A percentile compares a stretch with the other conserved stretches of the same genome.
These are phyloP conservation scores for Diprion similis DNA, from an alignment of 1,140 invertebrate genomes.

Conservation along the genomic window DNA sequence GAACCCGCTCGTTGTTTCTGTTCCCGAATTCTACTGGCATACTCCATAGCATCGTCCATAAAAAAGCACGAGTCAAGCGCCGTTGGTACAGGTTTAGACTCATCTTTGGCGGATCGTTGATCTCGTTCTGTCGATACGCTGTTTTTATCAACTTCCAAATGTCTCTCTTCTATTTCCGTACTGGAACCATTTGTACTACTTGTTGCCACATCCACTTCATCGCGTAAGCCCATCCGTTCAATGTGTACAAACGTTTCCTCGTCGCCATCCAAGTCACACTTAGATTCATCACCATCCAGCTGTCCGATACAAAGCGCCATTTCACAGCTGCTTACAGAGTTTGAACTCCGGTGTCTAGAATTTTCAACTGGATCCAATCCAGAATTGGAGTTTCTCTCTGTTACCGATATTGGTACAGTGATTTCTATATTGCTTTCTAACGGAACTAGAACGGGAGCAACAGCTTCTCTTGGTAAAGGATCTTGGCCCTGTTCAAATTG, in stretches of 20 bases:
- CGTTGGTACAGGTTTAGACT: neutral
- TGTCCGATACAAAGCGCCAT: conserved; percentile 56
- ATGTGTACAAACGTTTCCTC: neutral
- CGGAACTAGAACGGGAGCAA: conserved; percentile 19
- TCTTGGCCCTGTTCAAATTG: conserved; percentile 12
- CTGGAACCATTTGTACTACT: neutral
- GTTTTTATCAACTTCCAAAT: neutral
- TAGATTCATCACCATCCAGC: conserved; percentile 48
- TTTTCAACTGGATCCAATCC: conserved; percentile 36
- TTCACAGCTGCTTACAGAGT: conserved; percentile 60
- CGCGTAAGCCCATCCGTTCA: neutral
- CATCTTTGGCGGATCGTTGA: too few species aligned
- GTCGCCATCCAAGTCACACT: conserved; percentile 34
- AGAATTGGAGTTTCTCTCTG: conserved; percentile 38
- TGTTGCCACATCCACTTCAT: too few species aligned
- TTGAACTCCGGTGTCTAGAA: conserved; percentile 53
- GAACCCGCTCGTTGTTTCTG: conserved; percentile 35
- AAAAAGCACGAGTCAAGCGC: conserved; percentile 24
- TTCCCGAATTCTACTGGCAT: conserved; percentile 27
- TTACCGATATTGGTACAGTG: conserved; percentile 54
- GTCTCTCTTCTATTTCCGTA: neutral
- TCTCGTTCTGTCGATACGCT: neutral
- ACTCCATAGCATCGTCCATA: conserved; percentile 30
- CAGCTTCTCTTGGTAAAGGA: conserved; percentile 15
- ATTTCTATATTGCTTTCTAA: conserved; percentile 54